Conservation (phyloP, 2,797 vertebrate genomes). For the Amphiprion clarkii region DNA sequence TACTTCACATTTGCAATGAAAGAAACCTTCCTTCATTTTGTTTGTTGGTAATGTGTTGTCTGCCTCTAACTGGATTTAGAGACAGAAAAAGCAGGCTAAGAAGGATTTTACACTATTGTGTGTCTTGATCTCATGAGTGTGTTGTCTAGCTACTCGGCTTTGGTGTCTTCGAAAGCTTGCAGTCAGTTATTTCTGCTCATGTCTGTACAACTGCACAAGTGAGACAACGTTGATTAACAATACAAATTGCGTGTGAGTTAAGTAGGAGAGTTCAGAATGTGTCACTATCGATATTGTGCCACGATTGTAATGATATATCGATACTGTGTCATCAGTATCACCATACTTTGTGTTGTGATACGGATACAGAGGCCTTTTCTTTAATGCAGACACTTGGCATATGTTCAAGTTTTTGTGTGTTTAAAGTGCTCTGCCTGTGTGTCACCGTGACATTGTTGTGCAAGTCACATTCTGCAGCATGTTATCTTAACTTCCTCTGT, state of each 20-base stretch:
- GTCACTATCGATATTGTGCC: neutral
- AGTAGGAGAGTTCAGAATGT: neutral
- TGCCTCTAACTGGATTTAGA: conserved; percentile 54
- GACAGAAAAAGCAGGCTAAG: conserved; percentile 48
- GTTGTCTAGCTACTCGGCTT: conserved; percentile 10
- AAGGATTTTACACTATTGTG: conserved; percentile 60
- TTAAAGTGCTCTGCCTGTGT: conserved; percentile 13
- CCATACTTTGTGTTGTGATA: neutral
- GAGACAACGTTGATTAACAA: neutral
- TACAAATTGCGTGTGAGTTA: neutral
- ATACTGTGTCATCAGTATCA: neutral
- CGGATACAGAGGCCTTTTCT: neutral
- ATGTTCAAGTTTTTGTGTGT: neutral
- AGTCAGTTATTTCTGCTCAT: conserved; percentile 20
- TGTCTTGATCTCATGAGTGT: conserved; percentile 43
- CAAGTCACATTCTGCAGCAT: neutral
- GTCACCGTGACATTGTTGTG: neutral
- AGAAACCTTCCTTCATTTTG: conserved; percentile 12
- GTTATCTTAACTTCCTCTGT: neutral
- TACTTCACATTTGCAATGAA: neutral
- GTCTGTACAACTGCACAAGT: conserved; percentile 14
- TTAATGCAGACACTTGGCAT: neutral
- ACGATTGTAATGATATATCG: neutral
- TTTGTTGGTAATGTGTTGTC: conserved; percentile 31
- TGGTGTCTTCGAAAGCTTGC: conserved; percentile 8